Conservation (phyloP, 2,888 invertebrate species). For the Phaonia tiefii region DNA sequence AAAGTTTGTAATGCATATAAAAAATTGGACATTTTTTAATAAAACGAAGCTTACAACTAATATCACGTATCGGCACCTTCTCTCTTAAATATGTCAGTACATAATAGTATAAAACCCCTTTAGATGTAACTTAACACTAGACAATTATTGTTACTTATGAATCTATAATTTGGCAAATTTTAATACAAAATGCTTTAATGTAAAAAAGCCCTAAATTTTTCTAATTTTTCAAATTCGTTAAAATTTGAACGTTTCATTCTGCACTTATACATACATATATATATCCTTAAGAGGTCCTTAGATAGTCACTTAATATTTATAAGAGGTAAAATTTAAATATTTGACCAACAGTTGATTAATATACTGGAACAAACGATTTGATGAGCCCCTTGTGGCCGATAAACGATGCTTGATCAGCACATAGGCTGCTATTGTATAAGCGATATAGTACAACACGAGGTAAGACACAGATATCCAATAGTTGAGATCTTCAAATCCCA, state of each 20-base stretch:
- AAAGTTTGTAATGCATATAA: too few species aligned
- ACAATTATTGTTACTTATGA: not conserved
- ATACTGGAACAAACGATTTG: conserved; percentile 86
- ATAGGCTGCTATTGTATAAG: conserved; percentile 86
- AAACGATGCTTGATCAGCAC: conserved; percentile 87
- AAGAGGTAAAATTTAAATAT: conserved; percentile 82
- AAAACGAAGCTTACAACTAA: not conserved
- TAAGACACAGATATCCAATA: conserved; percentile 86
- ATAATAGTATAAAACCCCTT: not conserved
- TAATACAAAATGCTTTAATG: not conserved
- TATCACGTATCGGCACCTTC: conserved; percentile 18
- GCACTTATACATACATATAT: not conserved
- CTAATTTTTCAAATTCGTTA: not conserved
- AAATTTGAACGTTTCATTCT: not conserved
- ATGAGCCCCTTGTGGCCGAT: conserved; percentile 84
- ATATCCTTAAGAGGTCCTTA: too few species aligned
- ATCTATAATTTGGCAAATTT: not conserved
- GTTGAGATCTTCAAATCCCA: conserved; percentile 87
- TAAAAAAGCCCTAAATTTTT: not conserved
- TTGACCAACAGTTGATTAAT: conserved; percentile 86
- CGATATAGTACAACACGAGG: conserved; percentile 86
- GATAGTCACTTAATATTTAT: conserved; percentile 77
- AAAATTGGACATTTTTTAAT: too few species aligned
- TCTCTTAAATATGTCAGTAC: too few species aligned
- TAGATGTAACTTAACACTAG: not conserved